Evolutionary conservation across 2,113 vertebrate genomes (phyloP).

Genomic region (Paedocypris sp.): DNA sequence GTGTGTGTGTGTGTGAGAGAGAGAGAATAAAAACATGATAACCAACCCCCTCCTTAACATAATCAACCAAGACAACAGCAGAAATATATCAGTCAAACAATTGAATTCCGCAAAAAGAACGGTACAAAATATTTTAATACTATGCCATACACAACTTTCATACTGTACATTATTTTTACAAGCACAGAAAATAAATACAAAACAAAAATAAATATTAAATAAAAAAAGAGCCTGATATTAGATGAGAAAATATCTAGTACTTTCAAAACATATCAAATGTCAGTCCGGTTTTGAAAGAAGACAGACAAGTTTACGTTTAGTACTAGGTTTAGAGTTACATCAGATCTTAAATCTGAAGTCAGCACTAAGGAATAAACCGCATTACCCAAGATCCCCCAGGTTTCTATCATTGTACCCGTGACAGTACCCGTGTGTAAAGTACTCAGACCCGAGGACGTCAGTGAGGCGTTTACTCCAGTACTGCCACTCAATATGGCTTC

Average conservation of each 20-base stretch:
- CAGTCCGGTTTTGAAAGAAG: not conserved
- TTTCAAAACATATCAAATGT: slow-evolving; percentile 1
- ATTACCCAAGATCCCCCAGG: not conserved
- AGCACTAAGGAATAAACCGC: not conserved
- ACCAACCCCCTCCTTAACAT: too few relatives aligned
- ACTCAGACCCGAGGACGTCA: too few relatives aligned
- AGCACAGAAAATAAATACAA: slow-evolving; percentile 37
- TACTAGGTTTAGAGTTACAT: too few relatives aligned
- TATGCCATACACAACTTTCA: slow-evolving; percentile 9
- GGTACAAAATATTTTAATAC: slow-evolving; percentile 27
- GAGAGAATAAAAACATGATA: too few relatives aligned
- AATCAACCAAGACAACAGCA: too few relatives aligned
- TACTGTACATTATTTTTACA: too few relatives aligned
- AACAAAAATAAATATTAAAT: slow-evolving; percentile 45
- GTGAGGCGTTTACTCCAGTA: not conserved
- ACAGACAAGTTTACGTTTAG: not conserved
- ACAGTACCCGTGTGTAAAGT: not conserved
- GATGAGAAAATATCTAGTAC: slow-evolving; percentile 27
- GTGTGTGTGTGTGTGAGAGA: too few relatives aligned
- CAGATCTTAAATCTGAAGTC: not conserved
- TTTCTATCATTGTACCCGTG: not conserved
- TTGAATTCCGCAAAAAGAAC: not conserved
- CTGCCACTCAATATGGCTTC: slow-evolving; percentile 10
- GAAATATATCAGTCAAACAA: too few relatives aligned
- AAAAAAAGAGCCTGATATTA: slow-evolving; percentile 29